Evolutionary conservation across 2,888 invertebrate species (phyloP).

Genomic region (Synergus japonicus): DNA sequence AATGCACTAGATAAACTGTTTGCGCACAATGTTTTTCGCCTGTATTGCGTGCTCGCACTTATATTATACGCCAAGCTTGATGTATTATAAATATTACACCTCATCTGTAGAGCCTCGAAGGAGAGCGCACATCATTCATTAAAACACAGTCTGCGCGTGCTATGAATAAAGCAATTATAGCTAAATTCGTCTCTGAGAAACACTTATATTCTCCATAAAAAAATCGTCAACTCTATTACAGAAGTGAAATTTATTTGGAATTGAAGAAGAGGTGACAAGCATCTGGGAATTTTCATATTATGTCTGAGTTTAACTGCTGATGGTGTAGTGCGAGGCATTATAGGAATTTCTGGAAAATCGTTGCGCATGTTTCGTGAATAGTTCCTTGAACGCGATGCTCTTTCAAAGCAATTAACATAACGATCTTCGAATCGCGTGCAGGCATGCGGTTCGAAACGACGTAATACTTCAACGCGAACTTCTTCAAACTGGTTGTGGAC

Average conservation of each 20-base stretch:
- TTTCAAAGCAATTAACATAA: conserved; percentile 40
- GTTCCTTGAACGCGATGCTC: conserved; percentile 39
- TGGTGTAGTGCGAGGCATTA: conserved; percentile 1
- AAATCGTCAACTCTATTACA: not conserved
- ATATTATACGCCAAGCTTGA: conserved; percentile 53
- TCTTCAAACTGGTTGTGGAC: conserved; percentile 39
- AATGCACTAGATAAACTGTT: conserved; percentile 15
- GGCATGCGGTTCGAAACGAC: conserved; percentile 37
- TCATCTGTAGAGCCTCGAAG: not conserved
- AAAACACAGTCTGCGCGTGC: conserved; percentile 44
- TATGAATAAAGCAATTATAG: conserved; percentile 62
- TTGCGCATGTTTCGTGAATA: conserved; percentile 38
- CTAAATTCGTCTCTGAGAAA: conserved; percentile 45
- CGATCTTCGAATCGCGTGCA: conserved; percentile 40
- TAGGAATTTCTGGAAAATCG: conserved; percentile 40
- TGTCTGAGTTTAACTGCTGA: not conserved
- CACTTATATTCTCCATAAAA: not conserved
- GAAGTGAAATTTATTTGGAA: not conserved
- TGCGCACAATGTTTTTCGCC: not conserved
- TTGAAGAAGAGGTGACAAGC: not conserved
- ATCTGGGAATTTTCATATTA: conserved; percentile 25
- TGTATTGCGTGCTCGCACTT: conserved; percentile 60
- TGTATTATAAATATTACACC: conserved; percentile 55
- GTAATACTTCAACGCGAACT: conserved; percentile 38
- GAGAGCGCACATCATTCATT: conserved; percentile 48